Base-by-base conservation (phyloP, 2,888 invertebrate genomes). In the Temnothorax rugatulus region DNA sequence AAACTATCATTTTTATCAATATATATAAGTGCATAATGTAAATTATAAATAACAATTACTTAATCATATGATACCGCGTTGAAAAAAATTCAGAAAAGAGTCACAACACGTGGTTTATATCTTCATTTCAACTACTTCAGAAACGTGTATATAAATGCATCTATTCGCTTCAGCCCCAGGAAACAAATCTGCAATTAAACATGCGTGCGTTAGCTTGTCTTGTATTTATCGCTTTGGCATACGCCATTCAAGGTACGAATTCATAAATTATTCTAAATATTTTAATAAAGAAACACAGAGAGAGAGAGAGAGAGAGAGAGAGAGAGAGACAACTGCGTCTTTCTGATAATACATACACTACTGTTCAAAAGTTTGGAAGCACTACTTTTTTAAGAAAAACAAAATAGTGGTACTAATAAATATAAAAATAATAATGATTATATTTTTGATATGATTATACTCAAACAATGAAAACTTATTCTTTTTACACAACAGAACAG, bases 81-180 rank as follows among this genome's bases (percentile, higher is more conserved):
- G n/a, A 52, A 4, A 34, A 68, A 57, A n/a, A 44, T 34, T 63
- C 25, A 41, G 4, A 57, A n/a, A 21, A 61, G 2, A 7, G 44
- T 44, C 29, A 69, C 7, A 7, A 44, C 29, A 57, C 13, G 13
- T 41, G 34, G 5, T 34, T 5, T 5, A 5, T 34, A 34, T 34
- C 7, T 34, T 34, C 5, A 66, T 2, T 47, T 38, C 13, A 7
- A 5, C 47, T 15, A n/a, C 21, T 50, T 34, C n/a, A 44, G 21
- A n/a, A 77, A 44, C 9, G 18, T 61, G 18, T 61, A 69, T 77
- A 77, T 77, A 77, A 77, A 44, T 44, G n/a, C 3, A 34, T 11
- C 25, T 66, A 47, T 66, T 66, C 9, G 4, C 25, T 66, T 66
- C 21, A 47, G 25, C 29, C 0, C n/a, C 9, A 38, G 4, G 4